phyloP scores from a whole-genome alignment of 2,797 vertebrate genomes.

The Lagodon rhomboides region DNA sequence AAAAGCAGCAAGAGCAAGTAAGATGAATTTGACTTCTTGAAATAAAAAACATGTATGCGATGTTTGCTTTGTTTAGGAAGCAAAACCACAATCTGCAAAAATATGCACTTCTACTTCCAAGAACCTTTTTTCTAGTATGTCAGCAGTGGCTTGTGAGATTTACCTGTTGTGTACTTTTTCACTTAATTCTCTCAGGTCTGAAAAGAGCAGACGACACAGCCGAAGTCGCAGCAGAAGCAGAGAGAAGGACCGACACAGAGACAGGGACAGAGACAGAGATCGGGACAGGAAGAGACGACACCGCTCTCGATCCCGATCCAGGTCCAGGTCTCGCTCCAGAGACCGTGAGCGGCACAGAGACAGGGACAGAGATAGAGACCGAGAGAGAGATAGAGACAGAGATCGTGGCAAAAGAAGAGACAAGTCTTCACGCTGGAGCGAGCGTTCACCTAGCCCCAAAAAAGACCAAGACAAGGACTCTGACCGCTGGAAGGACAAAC shows the following conservation, averaged over 20 bases:
- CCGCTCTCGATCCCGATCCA: constrained; percentile 69
- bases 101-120: background rate
- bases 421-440: constrained; percentile 85
- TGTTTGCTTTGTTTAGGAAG: background rate
- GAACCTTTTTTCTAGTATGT: background rate
- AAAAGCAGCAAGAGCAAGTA: constrained; percentile 89
- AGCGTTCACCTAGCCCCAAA: constrained; percentile 89
- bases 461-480: constrained; percentile 83
- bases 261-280: constrained; percentile 79
- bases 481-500: constrained; percentile 96
- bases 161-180: background rate
- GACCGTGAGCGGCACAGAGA: constrained; percentile 81
- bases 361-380: constrained; percentile 82
- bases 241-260: constrained; percentile 77
- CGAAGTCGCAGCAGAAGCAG: constrained; percentile 88
- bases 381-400: constrained; percentile 82
- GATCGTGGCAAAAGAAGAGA: constrained; percentile 85
- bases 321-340: constrained; percentile 86
- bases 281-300: constrained; percentile 78
- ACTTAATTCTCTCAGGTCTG: constrained; percentile 51
- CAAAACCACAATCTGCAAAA: background rate
- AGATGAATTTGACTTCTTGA: constrained; percentile 4
- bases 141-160: background rate
- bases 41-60: background rate
- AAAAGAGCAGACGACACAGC: constrained; percentile 86